Base-by-base conservation (phyloP, 2,888 invertebrate genomes). In the Drosophila mayaguana region DNA sequence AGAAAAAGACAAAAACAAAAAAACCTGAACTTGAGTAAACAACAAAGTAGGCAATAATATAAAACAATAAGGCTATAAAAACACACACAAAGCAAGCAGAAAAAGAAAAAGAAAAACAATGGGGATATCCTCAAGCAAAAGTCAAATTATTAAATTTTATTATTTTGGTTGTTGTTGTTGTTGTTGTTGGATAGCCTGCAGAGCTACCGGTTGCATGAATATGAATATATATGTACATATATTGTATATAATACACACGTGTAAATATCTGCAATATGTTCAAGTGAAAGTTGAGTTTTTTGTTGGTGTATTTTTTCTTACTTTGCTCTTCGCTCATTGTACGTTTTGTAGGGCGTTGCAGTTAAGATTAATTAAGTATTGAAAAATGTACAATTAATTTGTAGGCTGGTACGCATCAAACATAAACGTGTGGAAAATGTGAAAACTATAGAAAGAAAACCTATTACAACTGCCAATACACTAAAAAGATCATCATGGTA, bases 51-150 rank as follows among this genome's bases (percentile, higher is more conserved):
- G 68, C 64, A 81, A 80, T 69, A 80, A 71, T 70, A 66, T 75
- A 45, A 78, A 71, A 79, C 75, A 81, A 81, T 70, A 76, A 76
- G 63, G 45, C 67, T 53, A 70, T 68, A 72, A 80, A 68, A 63
- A 71, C 36, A 74, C 50, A 71, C 50, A 71, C 56, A 74, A 28
- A 28, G 8, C 28, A 7, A 8, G 60, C 65, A 63, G 63, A 63
- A 46, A 63, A 67, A 63, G 63, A 63, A 46, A 78, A 34, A 36
- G 57, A 63, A 56, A 75, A 34, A 32, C 72, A 48, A 50, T 50
- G 54, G 80, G 88, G 83, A 88, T 83, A 88, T 83, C 88, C 83
- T 80, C 80, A 63, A 79, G 69, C 69, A 53, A 14, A 28, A 28
- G 11, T 36, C 7, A 34, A 56, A 45, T 46, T 12, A 14, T 36